Base-by-base conservation (phyloP, 2,797 vertebrate species). In the Pipistrellus nathusii region DNA sequence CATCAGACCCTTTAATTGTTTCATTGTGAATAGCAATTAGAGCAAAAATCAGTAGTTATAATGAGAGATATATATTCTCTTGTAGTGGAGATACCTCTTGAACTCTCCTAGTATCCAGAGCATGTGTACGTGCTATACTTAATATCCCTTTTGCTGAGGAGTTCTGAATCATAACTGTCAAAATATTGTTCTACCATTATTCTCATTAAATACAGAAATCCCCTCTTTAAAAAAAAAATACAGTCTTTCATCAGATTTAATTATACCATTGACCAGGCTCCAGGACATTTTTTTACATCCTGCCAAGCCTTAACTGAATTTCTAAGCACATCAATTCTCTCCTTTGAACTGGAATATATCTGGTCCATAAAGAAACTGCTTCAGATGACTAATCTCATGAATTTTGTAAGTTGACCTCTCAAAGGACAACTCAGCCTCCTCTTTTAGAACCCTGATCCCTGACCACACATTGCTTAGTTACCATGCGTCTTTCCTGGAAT, bases 231-330 rank as follows among this genome's bases (percentile, higher is more conserved):
- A n/a, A 72, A 85, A 4, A 91, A 46, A 21, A 30, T 72, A 38
- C 20, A 38, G 20, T 92, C 18, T 89, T 71, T 84, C 25, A 86
- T 86, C 55, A 77, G 21, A 75, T 91, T 88, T 89, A 94, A 81
- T 84, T 85, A 51, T 80, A 72, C 44, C 30, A 46, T 77, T 91
- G 51, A 59, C 27, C 48, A 93, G 8, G 27, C 68, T 94, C 59
- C 8, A 69, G 35, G 59, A 89, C 59, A 41, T 62, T 62, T 78
- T 91, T 35, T 84, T 91, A 46, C 7, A 55, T 88, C 27, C n/a
- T 80, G 38, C 77, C 51, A 91, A 94, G 30, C 20, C 35, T 90
- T 93, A 88, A 78, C 85, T 92, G 27, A 87, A 75, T 94, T 90
- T 85, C 64, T 78, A 83, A 55, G 53, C 72, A 89, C 38, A 90